Conservation (phyloP, 2,113 vertebrate genomes). For the Otocyon megalotis region DNA sequence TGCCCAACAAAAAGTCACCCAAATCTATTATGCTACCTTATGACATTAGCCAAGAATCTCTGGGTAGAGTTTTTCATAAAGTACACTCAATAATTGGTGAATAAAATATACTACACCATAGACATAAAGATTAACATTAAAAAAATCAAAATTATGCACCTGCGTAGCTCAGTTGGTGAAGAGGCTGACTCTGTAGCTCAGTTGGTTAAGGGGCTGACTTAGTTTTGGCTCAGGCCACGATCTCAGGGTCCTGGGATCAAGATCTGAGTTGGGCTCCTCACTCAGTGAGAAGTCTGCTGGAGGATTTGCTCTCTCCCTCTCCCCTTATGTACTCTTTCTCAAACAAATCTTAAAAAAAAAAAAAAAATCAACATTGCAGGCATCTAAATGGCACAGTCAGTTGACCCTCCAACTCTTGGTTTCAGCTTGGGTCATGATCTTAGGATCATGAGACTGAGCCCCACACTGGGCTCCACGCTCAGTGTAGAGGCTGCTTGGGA, state of each 20-base stretch:
- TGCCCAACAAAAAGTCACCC: conserved; percentile 24
- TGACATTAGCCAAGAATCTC: background rate
- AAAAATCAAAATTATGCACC: background rate
- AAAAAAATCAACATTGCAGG: background rate
- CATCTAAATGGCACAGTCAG: background rate
- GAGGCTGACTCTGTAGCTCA: background rate
- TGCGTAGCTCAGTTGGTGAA: background rate
- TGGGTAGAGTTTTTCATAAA: conserved; percentile 33
- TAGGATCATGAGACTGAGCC: background rate
- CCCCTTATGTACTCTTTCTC: background rate
- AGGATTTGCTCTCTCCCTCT: background rate
- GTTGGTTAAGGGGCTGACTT: background rate
- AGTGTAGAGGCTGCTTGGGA: background rate
- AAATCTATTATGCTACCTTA: background rate
- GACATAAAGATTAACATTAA: background rate
- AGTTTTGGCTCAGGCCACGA: background rate
- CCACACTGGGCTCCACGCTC: background rate
- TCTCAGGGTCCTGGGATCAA: background rate
- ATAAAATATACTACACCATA: conserved; percentile 16
- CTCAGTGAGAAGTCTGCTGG: background rate
- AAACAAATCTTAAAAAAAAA: background rate
- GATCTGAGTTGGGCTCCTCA: background rate
- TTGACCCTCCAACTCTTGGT: background rate
- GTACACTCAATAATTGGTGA: background rate
- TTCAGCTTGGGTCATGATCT: background rate